A percentile compares a stretch with the other conserved stretches of the same genome.
Evolutionary conservation across 1,140 invertebrate species (phyloP).

Genomic region (Trichonephila clavata): DNA sequence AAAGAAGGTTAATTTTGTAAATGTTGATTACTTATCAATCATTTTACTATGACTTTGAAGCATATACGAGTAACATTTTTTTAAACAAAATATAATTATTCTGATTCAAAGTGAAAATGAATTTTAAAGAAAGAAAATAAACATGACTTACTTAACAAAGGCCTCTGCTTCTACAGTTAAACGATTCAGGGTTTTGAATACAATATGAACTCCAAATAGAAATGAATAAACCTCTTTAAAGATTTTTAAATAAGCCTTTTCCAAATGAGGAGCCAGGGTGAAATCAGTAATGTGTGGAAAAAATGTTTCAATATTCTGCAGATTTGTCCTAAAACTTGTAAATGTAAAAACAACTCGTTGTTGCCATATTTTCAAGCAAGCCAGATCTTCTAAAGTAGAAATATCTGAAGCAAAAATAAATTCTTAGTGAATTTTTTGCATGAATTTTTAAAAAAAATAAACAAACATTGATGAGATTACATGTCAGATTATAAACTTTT

Average conservation of each 20-base stretch:
- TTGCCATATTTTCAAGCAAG: neutral
- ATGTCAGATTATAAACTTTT: neutral
- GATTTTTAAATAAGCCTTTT: neutral
- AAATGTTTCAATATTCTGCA: constrained; percentile 6
- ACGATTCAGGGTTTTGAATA: neutral
- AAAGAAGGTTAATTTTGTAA: no score
- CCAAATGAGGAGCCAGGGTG: neutral
- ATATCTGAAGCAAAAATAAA: constrained; percentile 21
- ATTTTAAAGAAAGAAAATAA: no score
- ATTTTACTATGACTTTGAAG: no score
- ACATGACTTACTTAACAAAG: neutral
- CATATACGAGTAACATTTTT: no score
- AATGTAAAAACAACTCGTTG: constrained; percentile 26
- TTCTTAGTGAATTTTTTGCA: neutral
- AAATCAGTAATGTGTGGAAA: neutral
- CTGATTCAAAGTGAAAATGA: no score
- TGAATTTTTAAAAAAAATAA: neutral
- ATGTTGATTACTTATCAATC: no score
- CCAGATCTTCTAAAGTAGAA: neutral
- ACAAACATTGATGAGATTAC: neutral
- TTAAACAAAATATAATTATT: no score
- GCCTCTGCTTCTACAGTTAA: constrained; percentile 23
- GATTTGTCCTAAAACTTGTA: neutral
- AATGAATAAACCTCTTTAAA: neutral
- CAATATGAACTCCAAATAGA: constrained; percentile 18